Evolutionary conservation across 1,140 invertebrate species (phyloP).

Genomic region (Venturia canescens): DNA sequence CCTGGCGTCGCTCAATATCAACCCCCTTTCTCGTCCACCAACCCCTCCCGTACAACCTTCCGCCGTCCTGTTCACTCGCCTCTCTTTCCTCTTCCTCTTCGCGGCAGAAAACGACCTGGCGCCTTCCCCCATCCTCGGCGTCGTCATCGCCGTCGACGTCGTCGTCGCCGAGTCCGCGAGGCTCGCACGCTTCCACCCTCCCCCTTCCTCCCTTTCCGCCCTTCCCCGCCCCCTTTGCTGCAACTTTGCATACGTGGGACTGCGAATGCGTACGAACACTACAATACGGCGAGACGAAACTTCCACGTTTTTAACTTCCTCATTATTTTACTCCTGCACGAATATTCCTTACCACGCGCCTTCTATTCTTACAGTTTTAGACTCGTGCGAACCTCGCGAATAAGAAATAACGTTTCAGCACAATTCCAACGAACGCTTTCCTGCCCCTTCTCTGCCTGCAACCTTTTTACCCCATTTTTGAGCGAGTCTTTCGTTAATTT

Average conservation of each 20-base stretch:
- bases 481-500: no score
- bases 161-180: not conserved
- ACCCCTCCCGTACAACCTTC: constrained; percentile 35
- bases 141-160: constrained; percentile 9
- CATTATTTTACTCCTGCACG: not conserved
- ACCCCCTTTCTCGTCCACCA: constrained; percentile 58
- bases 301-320: not conserved
- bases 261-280: not conserved
- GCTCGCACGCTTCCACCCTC: not conserved
- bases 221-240: no score
- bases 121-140: constrained; percentile 25
- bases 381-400: no score
- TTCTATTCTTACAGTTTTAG: no score
- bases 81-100: constrained; percentile 23
- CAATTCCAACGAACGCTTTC: no score
- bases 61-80: constrained; percentile 19
- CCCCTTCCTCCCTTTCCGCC: not conserved
- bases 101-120: constrained; percentile 28
- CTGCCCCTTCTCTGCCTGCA: no score
- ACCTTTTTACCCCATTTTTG: no score
- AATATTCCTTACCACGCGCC: no score
- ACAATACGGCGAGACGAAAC: not conserved
- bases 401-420: no score
- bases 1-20: constrained; percentile 75
- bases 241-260: not conserved